phyloP scores from a whole-genome alignment of 1,140 invertebrate genomes.

The Phymorhynchus buccinoides region DNA sequence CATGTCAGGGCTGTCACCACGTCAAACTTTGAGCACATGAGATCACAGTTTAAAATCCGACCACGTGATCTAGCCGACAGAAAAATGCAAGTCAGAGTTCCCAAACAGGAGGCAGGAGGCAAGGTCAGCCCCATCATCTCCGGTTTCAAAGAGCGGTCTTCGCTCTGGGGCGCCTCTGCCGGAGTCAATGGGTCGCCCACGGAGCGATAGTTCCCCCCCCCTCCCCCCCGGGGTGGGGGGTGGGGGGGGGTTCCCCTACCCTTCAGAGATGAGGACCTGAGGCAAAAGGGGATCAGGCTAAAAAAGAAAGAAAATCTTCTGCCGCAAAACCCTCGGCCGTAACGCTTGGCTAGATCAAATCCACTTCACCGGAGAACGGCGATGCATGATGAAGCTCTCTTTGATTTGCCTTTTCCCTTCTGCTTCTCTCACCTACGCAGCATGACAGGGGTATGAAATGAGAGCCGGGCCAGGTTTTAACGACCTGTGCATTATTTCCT shows the following conservation, averaged over 20 bases:
- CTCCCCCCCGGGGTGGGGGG: background rate
- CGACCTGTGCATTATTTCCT: background rate
- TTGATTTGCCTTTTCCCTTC: background rate
- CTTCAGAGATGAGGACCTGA: too few relatives aligned
- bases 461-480: background rate
- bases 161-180: background rate
- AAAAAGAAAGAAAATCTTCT: background rate
- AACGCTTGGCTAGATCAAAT: background rate
- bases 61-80: too few relatives aligned
- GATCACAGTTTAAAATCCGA: too few relatives aligned
- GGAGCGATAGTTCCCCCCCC: background rate
- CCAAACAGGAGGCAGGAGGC: too few relatives aligned
- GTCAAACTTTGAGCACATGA: too few relatives aligned
- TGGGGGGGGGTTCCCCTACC: too few relatives aligned
- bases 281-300: background rate
- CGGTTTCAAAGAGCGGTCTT: conserved; percentile 23
- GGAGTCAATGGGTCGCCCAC: background rate
- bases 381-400: background rate
- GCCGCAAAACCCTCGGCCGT: background rate
- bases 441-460: background rate
- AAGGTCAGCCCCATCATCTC: background rate
- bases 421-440: background rate
- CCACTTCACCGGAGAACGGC: background rate
- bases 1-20: too few relatives aligned
- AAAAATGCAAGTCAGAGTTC: too few relatives aligned